Evolutionary conservation across 2,888 invertebrate species (phyloP), one percentile per base, ranked within the genome.

Genomic region (Phyllotreta cruciferae): DNA sequence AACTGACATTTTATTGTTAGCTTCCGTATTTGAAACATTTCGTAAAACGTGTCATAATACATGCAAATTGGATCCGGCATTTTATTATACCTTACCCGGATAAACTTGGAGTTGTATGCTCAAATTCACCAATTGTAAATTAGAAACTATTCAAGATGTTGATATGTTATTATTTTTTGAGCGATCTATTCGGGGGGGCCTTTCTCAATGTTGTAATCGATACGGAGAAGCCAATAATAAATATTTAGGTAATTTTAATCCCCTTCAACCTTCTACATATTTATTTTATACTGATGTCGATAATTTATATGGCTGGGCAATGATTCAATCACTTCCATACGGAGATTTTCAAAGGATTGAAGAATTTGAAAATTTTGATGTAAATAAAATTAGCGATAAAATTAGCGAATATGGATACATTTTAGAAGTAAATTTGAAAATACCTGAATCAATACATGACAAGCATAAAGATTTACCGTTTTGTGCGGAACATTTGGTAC

Each of bases 361-460:
- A 24, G 58, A 67, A 81, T 37, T 66, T 82, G 3, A 79, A 82
- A 66, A 80, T 82, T 5, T 7, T 38, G 38, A 7, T 38, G 38
- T 7, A 7, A 38, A 7, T 38, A 35, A 11, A 54, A 69, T 9
- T 66, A 73, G 45, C 76, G 71, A 72, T 24, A 70, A 56, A 58
- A 67, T n/a, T 36, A 1, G 37, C 39, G 13, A 54, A 36, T 36
- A 34, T 45, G 55, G 63, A 50, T 69, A 70, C 38, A 74, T 81
- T 49, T 67, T 82, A 1, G 79, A 82, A 66, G 80, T 82, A 5
- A 80, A 83, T 64, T 64, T 83, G 36, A 71, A 77, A 38, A 82
- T 82, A 68, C 80, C 81, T 3, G 34, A 70, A 13, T 57, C 72
- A 10, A 61, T 80, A 39, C 80, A 82, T 63, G 73, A 77, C 42